Percentiles rank a stretch among this genome's conserved stretches.
Conservation (phyloP, 2,797 vertebrate genomes). For the Setipinna tenuifilis region DNA sequence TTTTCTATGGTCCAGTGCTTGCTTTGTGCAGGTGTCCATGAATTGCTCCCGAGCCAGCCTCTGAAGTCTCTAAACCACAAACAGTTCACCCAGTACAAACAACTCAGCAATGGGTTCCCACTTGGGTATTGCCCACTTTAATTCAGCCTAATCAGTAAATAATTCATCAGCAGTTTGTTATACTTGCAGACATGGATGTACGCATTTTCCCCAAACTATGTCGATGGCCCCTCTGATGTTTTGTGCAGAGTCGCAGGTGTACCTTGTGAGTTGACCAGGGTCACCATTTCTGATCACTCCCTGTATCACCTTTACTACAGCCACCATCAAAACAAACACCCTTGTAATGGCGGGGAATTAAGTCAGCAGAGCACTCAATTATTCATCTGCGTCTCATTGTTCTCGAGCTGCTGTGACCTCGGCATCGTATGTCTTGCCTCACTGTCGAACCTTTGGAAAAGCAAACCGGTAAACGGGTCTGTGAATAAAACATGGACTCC, state of each 20-base stretch:
- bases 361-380: conserved; percentile 68
- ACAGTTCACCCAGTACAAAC: background rate
- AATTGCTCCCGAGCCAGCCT: background rate
- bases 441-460: conserved; percentile 37
- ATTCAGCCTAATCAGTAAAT: background rate
- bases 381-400: conserved; percentile 64
- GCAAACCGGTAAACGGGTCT: conserved; percentile 41
- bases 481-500: conserved; percentile 56
- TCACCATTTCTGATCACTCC: background rate
- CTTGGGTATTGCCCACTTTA: background rate
- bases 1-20: background rate
- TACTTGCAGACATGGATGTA: background rate
- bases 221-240: background rate
- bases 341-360: conserved; percentile 62
- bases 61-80: background rate
- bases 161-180: background rate
- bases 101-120: background rate
- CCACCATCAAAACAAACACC: conserved; percentile 50
- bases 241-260: background rate
- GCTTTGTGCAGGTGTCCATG: background rate
- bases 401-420: conserved; percentile 53
- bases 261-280: background rate
- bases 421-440: conserved; percentile 44
- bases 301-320: background rate
- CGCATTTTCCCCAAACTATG: background rate